These are phyloP conservation scores for Zaprionus lineosus DNA, from an alignment of 2,888 invertebrate genomes.

Conservation along the genomic window DNA sequence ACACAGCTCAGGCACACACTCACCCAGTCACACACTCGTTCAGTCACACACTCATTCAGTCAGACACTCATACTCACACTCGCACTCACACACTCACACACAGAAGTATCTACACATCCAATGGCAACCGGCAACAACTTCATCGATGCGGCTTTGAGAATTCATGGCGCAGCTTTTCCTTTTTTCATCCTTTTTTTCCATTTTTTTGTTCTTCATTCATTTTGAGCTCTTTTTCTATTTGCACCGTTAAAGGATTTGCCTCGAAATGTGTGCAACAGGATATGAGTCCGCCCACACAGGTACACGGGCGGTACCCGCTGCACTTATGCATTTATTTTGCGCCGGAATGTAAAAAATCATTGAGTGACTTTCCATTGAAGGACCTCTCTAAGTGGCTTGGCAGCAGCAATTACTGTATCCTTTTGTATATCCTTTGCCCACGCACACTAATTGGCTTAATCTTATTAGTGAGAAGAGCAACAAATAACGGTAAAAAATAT, in stretches of 20 bases:
- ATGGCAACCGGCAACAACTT: constrained; percentile 24
- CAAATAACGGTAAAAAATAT: too few relatives aligned
- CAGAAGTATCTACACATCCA: neutral
- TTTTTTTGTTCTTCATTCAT: constrained; percentile 17
- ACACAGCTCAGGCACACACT: constrained; percentile 6
- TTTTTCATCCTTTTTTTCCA: constrained; percentile 28
- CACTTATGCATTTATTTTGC: constrained; percentile 2
- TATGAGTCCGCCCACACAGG: too few relatives aligned
- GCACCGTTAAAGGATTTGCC: neutral
- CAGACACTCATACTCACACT: constrained; percentile 1
- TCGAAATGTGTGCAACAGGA: neutral
- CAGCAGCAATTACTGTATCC: neutral
- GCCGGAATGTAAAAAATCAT: constrained; percentile 3
- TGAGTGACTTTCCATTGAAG: constrained; percentile 7
- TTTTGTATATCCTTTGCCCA: too few relatives aligned
- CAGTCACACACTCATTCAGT: neutral
- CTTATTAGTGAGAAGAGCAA: constrained; percentile 28
- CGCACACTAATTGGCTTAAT: neutral
- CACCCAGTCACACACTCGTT: neutral
- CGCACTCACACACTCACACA: neutral
- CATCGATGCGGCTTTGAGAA: constrained; percentile 47
- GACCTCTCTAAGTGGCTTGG: constrained; percentile 4
- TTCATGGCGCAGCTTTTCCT: constrained; percentile 21
- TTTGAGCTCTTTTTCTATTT: neutral
- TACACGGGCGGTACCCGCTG: neutral